Evolutionary conservation across 2,113 vertebrate genomes (phyloP).

Genomic region (Otus sunia): DNA sequence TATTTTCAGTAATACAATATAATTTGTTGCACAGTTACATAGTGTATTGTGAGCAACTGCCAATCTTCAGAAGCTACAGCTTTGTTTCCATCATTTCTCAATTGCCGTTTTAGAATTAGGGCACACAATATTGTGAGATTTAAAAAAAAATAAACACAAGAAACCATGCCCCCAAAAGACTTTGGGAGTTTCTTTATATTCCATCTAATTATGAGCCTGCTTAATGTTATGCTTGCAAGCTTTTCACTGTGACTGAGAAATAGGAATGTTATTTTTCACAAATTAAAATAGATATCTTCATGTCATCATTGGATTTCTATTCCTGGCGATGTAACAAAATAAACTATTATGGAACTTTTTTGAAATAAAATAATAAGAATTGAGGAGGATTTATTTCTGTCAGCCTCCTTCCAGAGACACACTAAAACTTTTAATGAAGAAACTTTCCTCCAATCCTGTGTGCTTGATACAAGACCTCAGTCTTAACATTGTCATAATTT

Average conservation of each 20-base stretch:
- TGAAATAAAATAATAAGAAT: background rate
- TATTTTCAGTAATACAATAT: background rate
- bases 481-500: background rate
- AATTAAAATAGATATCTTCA: background rate
- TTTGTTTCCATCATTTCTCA: background rate
- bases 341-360: background rate
- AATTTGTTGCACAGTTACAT: background rate
- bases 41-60: background rate
- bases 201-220: background rate
- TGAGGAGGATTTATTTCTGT: background rate
- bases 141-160: background rate
- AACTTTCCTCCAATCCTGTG: background rate
- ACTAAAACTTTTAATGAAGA: background rate
- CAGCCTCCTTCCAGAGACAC: background rate
- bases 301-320: background rate
- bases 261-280: background rate
- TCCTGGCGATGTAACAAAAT: background rate
- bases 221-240: background rate
- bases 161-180: accelerated
- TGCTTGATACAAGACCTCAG: background rate
- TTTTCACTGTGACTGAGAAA: background rate
- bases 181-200: background rate
- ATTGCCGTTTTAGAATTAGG: background rate
- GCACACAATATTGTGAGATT: background rate
- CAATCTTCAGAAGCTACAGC: background rate